Evolutionary conservation across 2,888 invertebrate genomes (phyloP).

Genomic region (Caenorhabditis sp.): DNA sequence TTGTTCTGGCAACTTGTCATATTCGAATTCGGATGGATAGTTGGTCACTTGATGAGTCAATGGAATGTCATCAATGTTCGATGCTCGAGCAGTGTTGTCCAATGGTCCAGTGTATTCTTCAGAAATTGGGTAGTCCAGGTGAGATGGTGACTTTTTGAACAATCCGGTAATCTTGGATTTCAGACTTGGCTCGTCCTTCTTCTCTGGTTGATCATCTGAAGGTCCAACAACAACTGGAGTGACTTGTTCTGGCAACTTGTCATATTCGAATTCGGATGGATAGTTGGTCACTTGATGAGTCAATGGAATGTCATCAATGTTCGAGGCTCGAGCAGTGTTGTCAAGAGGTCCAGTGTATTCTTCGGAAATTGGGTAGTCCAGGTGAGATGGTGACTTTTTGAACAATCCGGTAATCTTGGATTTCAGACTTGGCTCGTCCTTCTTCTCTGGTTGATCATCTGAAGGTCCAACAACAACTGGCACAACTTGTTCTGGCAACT

Average conservation of each 20-base stretch:
- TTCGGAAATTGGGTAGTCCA: slow-evolving; percentile 48
- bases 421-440: not conserved
- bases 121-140: too few species aligned
- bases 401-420: slow-evolving; percentile 11
- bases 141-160: too few species aligned
- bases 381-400: slow-evolving; percentile 42
- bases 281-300: slow-evolving; percentile 42
- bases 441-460: not conserved
- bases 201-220: too few species aligned
- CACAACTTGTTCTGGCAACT: not conserved
- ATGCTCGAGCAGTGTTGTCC: too few species aligned
- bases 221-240: too few species aligned
- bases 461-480: not conserved
- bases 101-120: too few species aligned
- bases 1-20: too few species aligned
- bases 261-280: slow-evolving; percentile 9
- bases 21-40: too few species aligned
- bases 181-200: too few species aligned
- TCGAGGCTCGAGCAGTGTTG: slow-evolving; percentile 14
- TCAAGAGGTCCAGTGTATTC: slow-evolving; percentile 27
- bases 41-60: too few species aligned
- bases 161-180: too few species aligned
- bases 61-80: too few species aligned
- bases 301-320: slow-evolving; percentile 38
- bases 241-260: not conserved